Evolutionary conservation across 2,888 invertebrate genomes (phyloP), one percentile per base, ranked within the genome.

Genomic region (Drosophila colorata): DNA sequence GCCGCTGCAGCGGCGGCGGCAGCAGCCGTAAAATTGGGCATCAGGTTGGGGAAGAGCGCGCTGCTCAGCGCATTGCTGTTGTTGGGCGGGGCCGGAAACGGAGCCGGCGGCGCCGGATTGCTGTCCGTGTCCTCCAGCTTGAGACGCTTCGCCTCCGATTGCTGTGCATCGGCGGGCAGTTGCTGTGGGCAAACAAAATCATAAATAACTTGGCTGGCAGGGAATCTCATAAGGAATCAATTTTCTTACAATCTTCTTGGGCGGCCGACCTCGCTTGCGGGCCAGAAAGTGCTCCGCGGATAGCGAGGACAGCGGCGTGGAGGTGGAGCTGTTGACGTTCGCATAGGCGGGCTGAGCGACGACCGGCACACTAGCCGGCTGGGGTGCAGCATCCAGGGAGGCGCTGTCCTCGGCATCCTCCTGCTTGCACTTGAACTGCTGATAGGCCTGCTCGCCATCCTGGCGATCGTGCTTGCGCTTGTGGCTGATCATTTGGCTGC

Each of bases 381-480:
- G 81, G 1, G 91, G 80, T 3, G 86, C 48, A 11, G 69, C 80
- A 16, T 91, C 92, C 41, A 87, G 74, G 28, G 87, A 83, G 8
- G 52, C 63, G 16, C 58, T 51, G 4, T 71, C 76, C 16, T 72
- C 78, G 16, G 13, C 31, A 61, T 91, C 85, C 3, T 91, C 91
- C 52, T 87, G 90, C 58, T 90, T 90, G 33, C 51, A 60, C 52
- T 92, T 93, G 66, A 88, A 91, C 44, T 90, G 90, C 67, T 91
- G 91, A 75, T 92, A 92, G 0, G 91, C 91, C 63, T 91, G 94
- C 90, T 99, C 98, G 33, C 97, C 96, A 87, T 98, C 98, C 89
- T 97, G 96, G 49, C 98, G 95, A 92, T 99, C 99, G 92, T 99
- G 99, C 91, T 98, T 99, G 59, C 99, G 95, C 93, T 99, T 99